phyloP scores from a whole-genome alignment of 30 jellyfish, hydroid and myxozoan genomes.

The Calvadosia cruxmelitensis region DNA sequence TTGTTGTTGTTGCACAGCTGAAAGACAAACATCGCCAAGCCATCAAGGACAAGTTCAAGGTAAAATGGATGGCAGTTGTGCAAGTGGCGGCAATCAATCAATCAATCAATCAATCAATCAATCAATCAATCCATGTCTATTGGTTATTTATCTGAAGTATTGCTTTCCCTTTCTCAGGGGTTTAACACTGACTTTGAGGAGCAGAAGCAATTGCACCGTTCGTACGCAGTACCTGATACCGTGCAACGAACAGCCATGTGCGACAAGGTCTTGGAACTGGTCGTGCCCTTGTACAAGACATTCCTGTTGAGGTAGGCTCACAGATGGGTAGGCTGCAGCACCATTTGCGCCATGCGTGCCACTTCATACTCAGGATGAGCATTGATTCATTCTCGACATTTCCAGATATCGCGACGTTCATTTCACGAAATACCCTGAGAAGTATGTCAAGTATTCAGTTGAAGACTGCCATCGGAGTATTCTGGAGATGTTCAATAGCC shows the following conservation, averaged over 20 bases:
- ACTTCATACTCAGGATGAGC: too few relatives aligned
- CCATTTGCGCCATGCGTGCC: too few relatives aligned
- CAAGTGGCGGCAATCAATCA: too few relatives aligned
- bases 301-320: conserved; percentile 48
- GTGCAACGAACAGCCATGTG: conserved; percentile 37
- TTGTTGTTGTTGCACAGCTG: too few relatives aligned
- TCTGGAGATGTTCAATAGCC: background rate
- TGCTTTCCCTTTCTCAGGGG: too few relatives aligned
- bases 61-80: too few relatives aligned
- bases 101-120: too few relatives aligned
- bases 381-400: too few relatives aligned
- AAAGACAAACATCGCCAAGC: conserved; percentile 90
- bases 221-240: conserved; percentile 79
- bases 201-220: conserved; percentile 61
- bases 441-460: conserved; percentile 72
- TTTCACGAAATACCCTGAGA: conserved; percentile 88
- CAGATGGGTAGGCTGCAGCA: too few relatives aligned
- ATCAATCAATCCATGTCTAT: too few relatives aligned
- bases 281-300: conserved; percentile 54
- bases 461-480: conserved; percentile 17
- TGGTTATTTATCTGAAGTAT: too few relatives aligned
- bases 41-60: conserved; percentile 85
- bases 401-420: conserved; percentile 78
- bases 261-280: conserved; percentile 29
- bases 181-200: conserved; percentile 93